phyloP scores from a whole-genome alignment of 2,797 vertebrate genomes.

The Mormyrops boulengeri region DNA sequence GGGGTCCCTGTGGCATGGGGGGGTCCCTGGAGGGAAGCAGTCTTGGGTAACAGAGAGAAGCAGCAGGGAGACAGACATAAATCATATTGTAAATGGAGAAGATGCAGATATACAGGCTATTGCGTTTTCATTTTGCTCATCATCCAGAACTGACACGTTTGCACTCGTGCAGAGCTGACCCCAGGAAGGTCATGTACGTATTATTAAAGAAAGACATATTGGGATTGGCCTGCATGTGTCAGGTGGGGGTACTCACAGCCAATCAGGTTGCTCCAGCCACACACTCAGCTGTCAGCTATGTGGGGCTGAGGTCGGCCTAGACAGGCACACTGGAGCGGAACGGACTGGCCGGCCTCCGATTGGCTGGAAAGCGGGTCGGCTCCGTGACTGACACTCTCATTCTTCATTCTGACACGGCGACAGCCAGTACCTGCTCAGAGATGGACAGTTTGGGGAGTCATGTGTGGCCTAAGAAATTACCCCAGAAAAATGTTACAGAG shows the following conservation, averaged over 20 bases:
- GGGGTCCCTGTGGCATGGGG: background rate
- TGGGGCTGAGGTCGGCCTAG: slow-evolving; percentile 3
- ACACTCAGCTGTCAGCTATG: slow-evolving; percentile 37
- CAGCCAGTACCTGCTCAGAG: background rate
- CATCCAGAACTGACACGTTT: background rate
- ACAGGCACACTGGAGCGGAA: slow-evolving; percentile 40
- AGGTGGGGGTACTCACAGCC: background rate
- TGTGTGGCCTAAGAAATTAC: background rate
- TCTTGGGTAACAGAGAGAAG: background rate
- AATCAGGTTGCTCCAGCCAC: background rate
- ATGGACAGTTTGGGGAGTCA: background rate
- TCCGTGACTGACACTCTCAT: slow-evolving; percentile 40
- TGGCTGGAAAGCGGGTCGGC: background rate
- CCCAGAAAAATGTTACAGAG: background rate
- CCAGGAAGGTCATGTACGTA: background rate
- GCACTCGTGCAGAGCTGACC: background rate
- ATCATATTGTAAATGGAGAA: background rate
- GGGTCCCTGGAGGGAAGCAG: background rate
- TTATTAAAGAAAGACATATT: background rate
- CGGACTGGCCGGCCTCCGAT: background rate
- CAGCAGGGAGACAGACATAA: background rate
- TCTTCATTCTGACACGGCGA: slow-evolving; percentile 5
- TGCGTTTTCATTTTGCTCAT: background rate
- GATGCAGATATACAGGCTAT: background rate
- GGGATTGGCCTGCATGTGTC: background rate